Conservation (phyloP, 2,797 vertebrate species). For the Myotis findleyi region DNA sequence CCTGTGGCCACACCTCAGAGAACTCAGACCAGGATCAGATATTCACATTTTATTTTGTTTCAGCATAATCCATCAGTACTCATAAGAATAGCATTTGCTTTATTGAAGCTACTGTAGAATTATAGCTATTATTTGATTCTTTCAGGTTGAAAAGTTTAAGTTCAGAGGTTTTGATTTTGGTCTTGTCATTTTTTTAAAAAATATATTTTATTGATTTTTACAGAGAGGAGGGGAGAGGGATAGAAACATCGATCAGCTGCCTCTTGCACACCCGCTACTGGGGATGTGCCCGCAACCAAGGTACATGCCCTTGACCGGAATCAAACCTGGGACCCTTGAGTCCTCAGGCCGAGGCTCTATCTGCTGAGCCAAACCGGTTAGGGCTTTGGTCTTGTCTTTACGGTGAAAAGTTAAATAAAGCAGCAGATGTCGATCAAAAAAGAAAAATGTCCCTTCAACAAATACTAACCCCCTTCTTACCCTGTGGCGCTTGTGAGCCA, state of each 20-base stretch:
- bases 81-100: not conserved
- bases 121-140: not conserved
- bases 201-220: no score
- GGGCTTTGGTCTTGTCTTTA: not conserved
- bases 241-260: no score
- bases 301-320: no score
- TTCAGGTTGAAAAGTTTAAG: not conserved
- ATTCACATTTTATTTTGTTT: not conserved
- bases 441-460: not conserved
- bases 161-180: constrained; percentile 31
- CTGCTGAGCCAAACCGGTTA: no score
- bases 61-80: not conserved
- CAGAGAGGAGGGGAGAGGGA: no score
- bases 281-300: no score
- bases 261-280: no score
- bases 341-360: no score
- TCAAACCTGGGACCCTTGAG: no score
- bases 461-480: not conserved
- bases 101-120: not conserved
- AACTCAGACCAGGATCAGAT: not conserved
- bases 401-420: not conserved
- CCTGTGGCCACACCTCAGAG: not conserved
- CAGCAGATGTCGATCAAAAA: not conserved
- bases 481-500: not conserved
- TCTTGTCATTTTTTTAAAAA: not conserved